A percentile compares a stretch with the other conserved stretches of the same genome.
Evolutionary conservation across 2,888 invertebrate genomes (phyloP).

Genomic region (Antitype chi): DNA sequence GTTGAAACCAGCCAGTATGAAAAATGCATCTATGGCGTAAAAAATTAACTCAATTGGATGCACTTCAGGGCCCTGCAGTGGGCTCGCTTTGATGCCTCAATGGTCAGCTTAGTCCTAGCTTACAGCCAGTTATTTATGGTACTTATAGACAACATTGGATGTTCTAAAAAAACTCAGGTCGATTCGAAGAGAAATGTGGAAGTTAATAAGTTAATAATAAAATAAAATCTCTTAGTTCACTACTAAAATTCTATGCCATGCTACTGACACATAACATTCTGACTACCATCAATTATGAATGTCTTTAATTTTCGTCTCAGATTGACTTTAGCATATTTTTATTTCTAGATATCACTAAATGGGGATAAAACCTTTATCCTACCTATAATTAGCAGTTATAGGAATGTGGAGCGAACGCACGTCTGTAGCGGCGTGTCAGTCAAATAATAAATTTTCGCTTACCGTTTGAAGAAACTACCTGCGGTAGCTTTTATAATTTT

Average conservation of each 20-base stretch:
- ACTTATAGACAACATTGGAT: too few species aligned
- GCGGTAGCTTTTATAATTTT: conserved; percentile 1
- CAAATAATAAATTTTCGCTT: conserved; percentile 13
- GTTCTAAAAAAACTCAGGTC: too few species aligned
- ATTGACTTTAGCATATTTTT: neutral
- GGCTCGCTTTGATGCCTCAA: conserved; percentile 9
- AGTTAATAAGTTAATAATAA: too few species aligned
- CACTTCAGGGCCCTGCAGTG: conserved; percentile 27
- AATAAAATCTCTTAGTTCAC: too few species aligned
- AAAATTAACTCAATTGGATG: conserved; percentile 39
- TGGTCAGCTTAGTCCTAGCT: neutral
- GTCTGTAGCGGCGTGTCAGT: conserved; percentile 30
- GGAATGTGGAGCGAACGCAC: conserved; percentile 21
- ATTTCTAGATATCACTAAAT: neutral
- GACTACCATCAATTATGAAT: neutral
- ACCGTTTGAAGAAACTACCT: conserved; percentile 10
- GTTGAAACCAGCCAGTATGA: conserved; percentile 26
- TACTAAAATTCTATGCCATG: too few species aligned
- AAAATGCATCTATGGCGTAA: conserved; percentile 40
- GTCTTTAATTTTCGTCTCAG: neutral
- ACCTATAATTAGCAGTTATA: conserved; percentile 2
- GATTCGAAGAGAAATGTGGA: too few species aligned
- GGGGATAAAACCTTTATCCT: neutral
- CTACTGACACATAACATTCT: too few species aligned
- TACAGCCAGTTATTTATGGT: neutral